These are phyloP conservation scores for Lacerta viridis DNA, from an alignment of 2,797 vertebrate species.

Conservation along the genomic window DNA sequence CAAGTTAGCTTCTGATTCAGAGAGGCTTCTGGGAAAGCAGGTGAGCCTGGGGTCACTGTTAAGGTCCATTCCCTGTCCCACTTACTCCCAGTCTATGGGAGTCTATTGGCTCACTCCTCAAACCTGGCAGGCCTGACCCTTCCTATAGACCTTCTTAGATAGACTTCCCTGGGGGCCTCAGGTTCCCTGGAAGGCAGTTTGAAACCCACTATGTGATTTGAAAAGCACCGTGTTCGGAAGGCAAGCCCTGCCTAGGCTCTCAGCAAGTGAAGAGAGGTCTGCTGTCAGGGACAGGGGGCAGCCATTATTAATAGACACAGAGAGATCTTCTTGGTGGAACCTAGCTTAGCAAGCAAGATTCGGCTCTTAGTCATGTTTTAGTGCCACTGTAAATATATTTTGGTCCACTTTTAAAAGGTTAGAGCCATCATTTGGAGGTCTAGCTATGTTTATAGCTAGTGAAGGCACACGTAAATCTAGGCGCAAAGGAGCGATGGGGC, in stretches of 20 bases:
- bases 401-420: slow-evolving; percentile 65
- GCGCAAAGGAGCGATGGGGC: background rate
- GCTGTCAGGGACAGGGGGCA: background rate
- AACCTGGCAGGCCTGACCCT: no score
- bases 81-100: no score
- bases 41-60: no score
- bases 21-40: no score
- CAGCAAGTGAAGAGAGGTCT: slow-evolving; percentile 6
- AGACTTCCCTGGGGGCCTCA: no score
- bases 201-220: background rate
- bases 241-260: background rate
- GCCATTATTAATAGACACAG: slow-evolving; percentile 29
- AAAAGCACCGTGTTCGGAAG: background rate
- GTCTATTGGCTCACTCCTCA: no score
- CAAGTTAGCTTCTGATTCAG: no score
- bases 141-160: no score
- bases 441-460: slow-evolving; percentile 54
- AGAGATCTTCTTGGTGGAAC: slow-evolving; percentile 51
- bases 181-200: background rate
- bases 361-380: slow-evolving; percentile 62
- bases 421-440: slow-evolving; percentile 52
- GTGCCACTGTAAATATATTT: slow-evolving; percentile 56
- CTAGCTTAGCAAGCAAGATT: slow-evolving; percentile 51
- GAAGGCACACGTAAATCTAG: slow-evolving; percentile 54
- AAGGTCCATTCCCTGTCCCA: no score